These are phyloP conservation scores for Parnassius mnemosyne DNA, from an alignment of 2,888 invertebrate genomes.

Conservation along the genomic window DNA sequence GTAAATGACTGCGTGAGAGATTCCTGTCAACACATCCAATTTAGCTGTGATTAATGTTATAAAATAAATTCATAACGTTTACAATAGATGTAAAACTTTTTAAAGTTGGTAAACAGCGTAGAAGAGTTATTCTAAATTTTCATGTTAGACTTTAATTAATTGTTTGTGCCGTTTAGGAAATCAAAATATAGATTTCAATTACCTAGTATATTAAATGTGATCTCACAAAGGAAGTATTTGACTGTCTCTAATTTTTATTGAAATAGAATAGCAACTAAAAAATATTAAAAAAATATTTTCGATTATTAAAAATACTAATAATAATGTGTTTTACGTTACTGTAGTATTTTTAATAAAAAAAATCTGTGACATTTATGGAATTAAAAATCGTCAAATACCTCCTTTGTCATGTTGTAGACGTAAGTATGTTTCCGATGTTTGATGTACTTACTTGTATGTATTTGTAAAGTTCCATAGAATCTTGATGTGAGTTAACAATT, in stretches of 20 bases:
- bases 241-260: not conserved
- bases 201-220: slow-evolving; percentile 1
- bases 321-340: too few species aligned
- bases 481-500: too few species aligned
- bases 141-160: slow-evolving; percentile 11
- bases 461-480: not conserved
- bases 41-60: not conserved
- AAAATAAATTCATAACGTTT: not conserved
- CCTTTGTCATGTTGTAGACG: not conserved
- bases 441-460: slow-evolving; percentile 11
- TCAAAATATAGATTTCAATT: slow-evolving; percentile 4
- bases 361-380: not conserved
- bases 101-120: slow-evolving; percentile 22
- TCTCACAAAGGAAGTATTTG: slow-evolving; percentile 4
- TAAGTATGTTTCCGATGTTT: slow-evolving; percentile 13
- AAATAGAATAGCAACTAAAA: not conserved
- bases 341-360: not conserved
- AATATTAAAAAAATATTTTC: not conserved
- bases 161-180: slow-evolving; percentile 6
- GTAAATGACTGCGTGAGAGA: not conserved
- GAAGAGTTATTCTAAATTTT: slow-evolving; percentile 22
- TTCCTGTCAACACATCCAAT: not conserved
- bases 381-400: slow-evolving; percentile 10
- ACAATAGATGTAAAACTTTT: not conserved
- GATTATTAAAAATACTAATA: too few species aligned